phyloP scores from a whole-genome alignment of 2,113 vertebrate genomes.

The Hucho hucho region DNA sequence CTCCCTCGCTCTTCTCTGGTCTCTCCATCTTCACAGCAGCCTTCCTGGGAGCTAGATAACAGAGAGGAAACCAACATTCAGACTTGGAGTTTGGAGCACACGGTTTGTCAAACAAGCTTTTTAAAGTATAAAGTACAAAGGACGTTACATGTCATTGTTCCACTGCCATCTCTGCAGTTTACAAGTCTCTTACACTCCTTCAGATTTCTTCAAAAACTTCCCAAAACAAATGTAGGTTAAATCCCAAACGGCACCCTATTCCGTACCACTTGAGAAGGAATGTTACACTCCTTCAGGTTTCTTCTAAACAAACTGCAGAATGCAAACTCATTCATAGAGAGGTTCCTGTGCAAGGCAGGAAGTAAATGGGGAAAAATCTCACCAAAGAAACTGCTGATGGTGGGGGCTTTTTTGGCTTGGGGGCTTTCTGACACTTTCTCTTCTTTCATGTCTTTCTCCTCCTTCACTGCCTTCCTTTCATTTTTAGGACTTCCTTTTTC shows the following conservation, averaged over 20 bases:
- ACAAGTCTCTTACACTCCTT: no score
- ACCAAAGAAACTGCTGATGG: conserved; percentile 85
- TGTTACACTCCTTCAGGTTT: no score
- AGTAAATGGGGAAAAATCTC: conserved; percentile 28
- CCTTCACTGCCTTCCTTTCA: conserved; percentile 14
- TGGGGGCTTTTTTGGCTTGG: conserved; percentile 54
- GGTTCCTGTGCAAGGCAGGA: neutral
- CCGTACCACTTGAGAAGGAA: no score
- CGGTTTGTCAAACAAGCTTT: no score
- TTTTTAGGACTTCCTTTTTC: conserved; percentile 40
- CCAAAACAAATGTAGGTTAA: no score
- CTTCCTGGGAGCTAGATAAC: conserved; percentile 77
- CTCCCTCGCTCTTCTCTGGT: no score
- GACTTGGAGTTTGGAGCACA: no score
- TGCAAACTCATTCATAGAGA: neutral
- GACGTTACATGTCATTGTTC: conserved; percentile 14
- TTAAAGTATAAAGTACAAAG: conserved; percentile 14
- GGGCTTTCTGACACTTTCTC: conserved; percentile 51
- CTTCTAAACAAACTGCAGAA: no score
- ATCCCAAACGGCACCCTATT: no score
- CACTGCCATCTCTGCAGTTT: no score
- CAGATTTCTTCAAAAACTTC: no score
- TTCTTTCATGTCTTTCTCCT: conserved; percentile 39
- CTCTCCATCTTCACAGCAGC: conserved; percentile 63
- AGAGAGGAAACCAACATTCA: neutral